Percentiles rank a stretch among this genome's conserved stretches.
Conservation (phyloP, 2,888 invertebrate species). For the Acanthacorydalis orientalis region DNA sequence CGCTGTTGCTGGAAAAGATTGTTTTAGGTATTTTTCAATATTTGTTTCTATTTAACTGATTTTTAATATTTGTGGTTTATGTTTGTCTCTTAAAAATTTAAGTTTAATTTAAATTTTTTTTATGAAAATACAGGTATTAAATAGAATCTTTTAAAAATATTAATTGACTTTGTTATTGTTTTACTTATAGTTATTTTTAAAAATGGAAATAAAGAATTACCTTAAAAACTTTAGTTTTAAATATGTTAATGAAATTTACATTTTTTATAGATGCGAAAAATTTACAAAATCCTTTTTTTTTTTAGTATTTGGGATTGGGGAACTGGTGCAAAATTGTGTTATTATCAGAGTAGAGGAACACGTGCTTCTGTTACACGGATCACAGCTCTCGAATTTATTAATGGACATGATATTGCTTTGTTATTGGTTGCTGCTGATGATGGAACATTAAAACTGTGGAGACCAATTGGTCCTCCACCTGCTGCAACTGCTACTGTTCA, state of each 20-base stretch:
- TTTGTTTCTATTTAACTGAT: neutral
- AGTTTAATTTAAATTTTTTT: no score
- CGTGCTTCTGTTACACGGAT: constrained; percentile 38
- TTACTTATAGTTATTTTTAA: no score
- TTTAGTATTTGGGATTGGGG: constrained; percentile 71
- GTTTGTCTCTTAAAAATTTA: neutral
- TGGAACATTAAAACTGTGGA: constrained; percentile 61
- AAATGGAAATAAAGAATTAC: neutral
- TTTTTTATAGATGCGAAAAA: neutral
- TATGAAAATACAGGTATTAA: no score
- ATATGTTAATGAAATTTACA: constrained; percentile 1
- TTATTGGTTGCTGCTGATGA: constrained; percentile 62
- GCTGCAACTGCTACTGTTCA: constrained; percentile 13
- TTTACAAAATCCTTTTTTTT: constrained; percentile 6
- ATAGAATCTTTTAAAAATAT: no score
- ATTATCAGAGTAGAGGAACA: constrained; percentile 28
- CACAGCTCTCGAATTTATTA: constrained; percentile 70
- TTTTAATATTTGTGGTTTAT: neutral
- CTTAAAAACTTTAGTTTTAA: neutral
- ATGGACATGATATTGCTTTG: constrained; percentile 66
- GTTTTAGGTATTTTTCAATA: constrained; percentile 43
- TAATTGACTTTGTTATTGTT: no score
- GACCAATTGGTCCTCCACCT: constrained; percentile 21
- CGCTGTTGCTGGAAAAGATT: constrained; percentile 73
- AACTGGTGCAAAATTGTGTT: constrained; percentile 49